Evolutionary conservation across 2,113 vertebrate species (phyloP).

Genomic region (Corythoichthys haematopterus): DNA sequence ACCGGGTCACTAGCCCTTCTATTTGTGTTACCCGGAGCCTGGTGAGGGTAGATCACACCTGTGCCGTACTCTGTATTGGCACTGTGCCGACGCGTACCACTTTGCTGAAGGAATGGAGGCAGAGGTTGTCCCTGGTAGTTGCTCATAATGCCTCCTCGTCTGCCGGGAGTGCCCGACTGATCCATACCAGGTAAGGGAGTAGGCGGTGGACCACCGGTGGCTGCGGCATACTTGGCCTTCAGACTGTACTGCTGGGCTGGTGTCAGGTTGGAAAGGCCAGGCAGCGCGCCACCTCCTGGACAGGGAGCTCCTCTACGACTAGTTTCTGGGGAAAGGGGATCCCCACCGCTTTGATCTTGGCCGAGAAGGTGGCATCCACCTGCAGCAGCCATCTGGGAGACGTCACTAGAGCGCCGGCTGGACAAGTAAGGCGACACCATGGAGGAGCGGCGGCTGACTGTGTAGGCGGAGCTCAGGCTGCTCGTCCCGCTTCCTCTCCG

Average conservation of each 20-base stretch:
- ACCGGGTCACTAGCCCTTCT: slow-evolving; percentile 90
- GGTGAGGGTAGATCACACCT: slow-evolving; percentile 69
- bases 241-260: slow-evolving; percentile 88
- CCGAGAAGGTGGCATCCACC: slow-evolving; percentile 57
- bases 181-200: slow-evolving; percentile 81
- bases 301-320: slow-evolving; percentile 66
- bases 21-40: slow-evolving; percentile 66
- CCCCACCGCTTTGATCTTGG: slow-evolving; percentile 57
- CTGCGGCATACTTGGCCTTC: slow-evolving; percentile 86
- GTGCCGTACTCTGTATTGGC: slow-evolving; percentile 78
- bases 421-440: slow-evolving; percentile 80
- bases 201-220: slow-evolving; percentile 83
- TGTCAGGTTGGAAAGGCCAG: slow-evolving; percentile 79
- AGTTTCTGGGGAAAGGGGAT: slow-evolving; percentile 72
- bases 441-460: slow-evolving; percentile 89
- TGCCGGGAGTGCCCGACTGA: slow-evolving; percentile 46
- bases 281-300: slow-evolving; percentile 64
- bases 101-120: slow-evolving; percentile 67
- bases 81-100: slow-evolving; percentile 72
- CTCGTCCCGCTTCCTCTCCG: slow-evolving; percentile 87
- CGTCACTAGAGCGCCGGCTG: slow-evolving; percentile 77
- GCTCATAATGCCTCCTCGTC: slow-evolving; percentile 57
- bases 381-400: slow-evolving; percentile 63
- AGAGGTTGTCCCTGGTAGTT: slow-evolving; percentile 67
- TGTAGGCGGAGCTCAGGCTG: slow-evolving; percentile 90